Evolutionary conservation across 2,113 vertebrate species (phyloP), one percentile per base, ranked within the genome.

Genomic region (Maccullochella peelii): DNA sequence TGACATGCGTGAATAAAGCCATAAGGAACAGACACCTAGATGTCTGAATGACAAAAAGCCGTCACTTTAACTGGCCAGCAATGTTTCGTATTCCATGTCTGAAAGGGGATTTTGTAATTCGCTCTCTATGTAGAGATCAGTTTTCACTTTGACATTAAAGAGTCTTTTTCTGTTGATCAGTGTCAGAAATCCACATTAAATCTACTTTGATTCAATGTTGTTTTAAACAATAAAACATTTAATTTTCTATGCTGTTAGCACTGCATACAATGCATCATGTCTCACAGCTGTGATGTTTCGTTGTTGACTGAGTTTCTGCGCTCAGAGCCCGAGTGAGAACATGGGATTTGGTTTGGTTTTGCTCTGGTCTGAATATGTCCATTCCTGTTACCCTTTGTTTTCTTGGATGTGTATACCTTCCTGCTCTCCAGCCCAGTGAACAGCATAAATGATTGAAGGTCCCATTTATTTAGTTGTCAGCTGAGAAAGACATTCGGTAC

Each of bases 391-490:
- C 38, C 25, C 27, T 91, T 83, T 88, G 50, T 86, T 86, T 77
- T 69, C 23, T 71, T 63, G 20, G 52, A 81, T 73, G 40, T 63
- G 36, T 27, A 23, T 67, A 76, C 82, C 69, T 86, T 90, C 57
- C 67, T 86, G 66, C 58, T 91, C 80, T 91, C 54, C 83, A 79
- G 85, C 33, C 50, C 87, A 88, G 76, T 79, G 88, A 88, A 55
- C 77, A 86, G 80, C 79, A 84, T 82, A 61, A 85, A 91, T 84
- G 92, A 94, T 84, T 89, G 88, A 92, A 88, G 66, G 73, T 68
- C 23, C 59, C 0, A 1, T 71, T 58, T 70, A 85, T 90, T 80
- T 73, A 76, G 75, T 87, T 91, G 91, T 91, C 90, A 93, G 83
- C 80, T 81, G 77, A 84, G 79, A 82, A 67, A 83, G 79, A 92